Evolutionary conservation across 1,140 invertebrate genomes (phyloP), one percentile per base, ranked within the genome.

Genomic region (Atta cephalotes): DNA sequence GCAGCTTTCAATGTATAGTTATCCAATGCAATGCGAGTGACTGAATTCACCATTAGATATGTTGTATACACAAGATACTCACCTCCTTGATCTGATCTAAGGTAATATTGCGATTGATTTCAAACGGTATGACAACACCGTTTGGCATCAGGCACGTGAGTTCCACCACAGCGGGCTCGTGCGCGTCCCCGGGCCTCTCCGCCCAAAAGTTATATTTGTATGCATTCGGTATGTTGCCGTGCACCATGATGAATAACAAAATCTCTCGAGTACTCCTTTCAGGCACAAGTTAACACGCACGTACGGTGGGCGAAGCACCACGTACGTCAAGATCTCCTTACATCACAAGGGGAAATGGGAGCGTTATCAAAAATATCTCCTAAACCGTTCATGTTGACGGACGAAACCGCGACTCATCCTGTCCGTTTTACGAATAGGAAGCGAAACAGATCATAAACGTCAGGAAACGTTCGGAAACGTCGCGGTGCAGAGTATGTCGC

Each of bases 71-170:
- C 80, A 86, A 78, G 7, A 58, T 84, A 88, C 93, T 96, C 95
- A 98, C 98, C 96, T 97, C 97, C 95, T 98, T 99, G 65, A 99
- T 97, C 95, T 98, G 97, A 25, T 96, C 96, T 58, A 99, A 96
- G 51, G 97, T 97, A 39, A 97, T 96, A 95, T 97, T 97, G 89
- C 96, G 96, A 92, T 96, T 97, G 21, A 97, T 97, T 84, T 96
- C 96, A 10, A 98, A 92, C 51, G 96, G 96, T 88, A 98, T 97
- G 90, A 97, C 95, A 91, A 98, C 96, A 77, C 98, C 98, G 95
- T 98, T 98, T 80, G 98, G 98, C 96, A 98, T 96, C 62, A 98
- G 95, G 93, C 98, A 98, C 89, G 97, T 97, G 35, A 98, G 94
- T 89, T 97, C 96, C 28, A 98, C 96, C 66, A 95, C 94, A 18